These are phyloP conservation scores for Caenorhabditis sp. DNA, from an alignment of 2,888 invertebrate species.

Conservation along the genomic window DNA sequence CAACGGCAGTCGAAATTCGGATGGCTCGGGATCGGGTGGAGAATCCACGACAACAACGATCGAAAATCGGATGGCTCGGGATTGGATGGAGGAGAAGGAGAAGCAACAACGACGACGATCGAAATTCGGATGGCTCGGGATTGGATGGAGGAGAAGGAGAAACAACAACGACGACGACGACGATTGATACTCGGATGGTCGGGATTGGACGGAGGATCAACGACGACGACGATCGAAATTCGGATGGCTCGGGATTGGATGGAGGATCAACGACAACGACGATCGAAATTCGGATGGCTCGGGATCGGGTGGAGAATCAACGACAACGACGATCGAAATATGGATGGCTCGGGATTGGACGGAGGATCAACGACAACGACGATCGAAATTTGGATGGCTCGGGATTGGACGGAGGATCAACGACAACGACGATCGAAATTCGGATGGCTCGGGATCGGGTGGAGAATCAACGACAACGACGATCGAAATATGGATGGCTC, in stretches of 20 bases:
- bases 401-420: conserved; percentile 10
- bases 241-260: conserved; percentile 1
- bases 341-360: conserved; percentile 6
- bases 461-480: no score
- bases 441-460: no score
- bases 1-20: neutral
- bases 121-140: conserved; percentile 12
- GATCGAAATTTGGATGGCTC: conserved; percentile 10
- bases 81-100: neutral
- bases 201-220: conserved; percentile 1
- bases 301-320: conserved; percentile 1
- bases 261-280: conserved; percentile 10
- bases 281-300: conserved; percentile 12
- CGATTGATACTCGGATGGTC: conserved; percentile 4
- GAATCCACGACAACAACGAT: neutral
- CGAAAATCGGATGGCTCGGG: neutral
- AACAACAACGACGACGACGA: neutral
- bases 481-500: no score
- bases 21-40: neutral
- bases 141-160: neutral
- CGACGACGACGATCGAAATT: neutral
- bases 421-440: no score
- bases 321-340: neutral
- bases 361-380: neutral
- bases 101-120: conserved; percentile 13